Conservation (phyloP, 2,888 invertebrate species). For the Seira musarum region DNA sequence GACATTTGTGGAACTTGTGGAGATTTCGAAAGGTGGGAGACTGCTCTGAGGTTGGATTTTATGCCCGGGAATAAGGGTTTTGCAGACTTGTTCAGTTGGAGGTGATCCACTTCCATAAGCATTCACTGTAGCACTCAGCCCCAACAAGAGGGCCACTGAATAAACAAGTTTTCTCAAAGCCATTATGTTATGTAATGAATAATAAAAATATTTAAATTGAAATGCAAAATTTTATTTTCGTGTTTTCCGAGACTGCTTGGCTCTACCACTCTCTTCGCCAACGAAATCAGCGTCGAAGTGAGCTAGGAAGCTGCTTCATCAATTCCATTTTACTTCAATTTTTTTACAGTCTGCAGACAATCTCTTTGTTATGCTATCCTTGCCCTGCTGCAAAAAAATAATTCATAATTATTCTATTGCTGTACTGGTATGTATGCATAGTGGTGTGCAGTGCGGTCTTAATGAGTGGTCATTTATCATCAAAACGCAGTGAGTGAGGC, state of each 20-base stretch:
- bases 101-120: conserved; percentile 57
- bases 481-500: background rate
- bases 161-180: background rate
- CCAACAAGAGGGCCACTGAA: background rate
- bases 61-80: conserved; percentile 57
- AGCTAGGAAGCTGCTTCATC: conserved; percentile 40
- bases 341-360: background rate
- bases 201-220: background rate
- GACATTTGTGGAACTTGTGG: conserved; percentile 41
- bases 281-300: conserved; percentile 37
- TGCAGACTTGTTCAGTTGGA: conserved; percentile 41
- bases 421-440: background rate
- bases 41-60: conserved; percentile 31
- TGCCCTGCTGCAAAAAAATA: background rate
- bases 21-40: conserved; percentile 41
- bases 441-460: background rate
- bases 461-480: background rate
- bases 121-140: conserved; percentile 7
- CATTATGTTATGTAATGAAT: background rate
- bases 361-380: too few relatives aligned
- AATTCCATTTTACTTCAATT: conserved; percentile 34
- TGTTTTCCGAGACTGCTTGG: conserved; percentile 3
- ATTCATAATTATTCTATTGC: background rate
- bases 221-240: background rate
- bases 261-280: background rate